Conservation (phyloP, 2,797 vertebrate genomes). For the Cygnus olor region DNA sequence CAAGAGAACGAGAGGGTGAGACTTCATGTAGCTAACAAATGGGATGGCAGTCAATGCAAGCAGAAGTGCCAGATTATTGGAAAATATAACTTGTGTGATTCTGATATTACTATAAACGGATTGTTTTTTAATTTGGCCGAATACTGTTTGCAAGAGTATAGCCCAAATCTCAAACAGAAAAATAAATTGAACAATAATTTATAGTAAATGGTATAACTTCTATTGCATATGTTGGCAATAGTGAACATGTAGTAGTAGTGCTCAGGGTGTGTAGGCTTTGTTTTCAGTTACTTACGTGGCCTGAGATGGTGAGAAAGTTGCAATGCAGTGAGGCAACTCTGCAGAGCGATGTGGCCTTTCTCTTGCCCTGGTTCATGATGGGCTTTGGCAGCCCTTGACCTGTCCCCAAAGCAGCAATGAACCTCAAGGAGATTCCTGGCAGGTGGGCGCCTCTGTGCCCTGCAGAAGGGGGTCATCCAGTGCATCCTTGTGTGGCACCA, state of each 20-base stretch:
- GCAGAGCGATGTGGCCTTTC: neutral
- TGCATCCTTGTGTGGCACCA: neutral
- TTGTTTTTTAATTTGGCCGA: too few species aligned
- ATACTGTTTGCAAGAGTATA: neutral
- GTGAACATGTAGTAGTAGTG: neutral
- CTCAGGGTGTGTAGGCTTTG: neutral
- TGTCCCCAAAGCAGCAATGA: neutral
- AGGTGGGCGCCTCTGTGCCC: neutral
- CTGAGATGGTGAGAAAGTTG: neutral
- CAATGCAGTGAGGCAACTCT: neutral
- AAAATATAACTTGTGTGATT: neutral
- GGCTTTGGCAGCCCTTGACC: neutral
- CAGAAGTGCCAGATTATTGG: too few species aligned
- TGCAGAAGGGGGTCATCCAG: neutral
- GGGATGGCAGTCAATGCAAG: neutral
- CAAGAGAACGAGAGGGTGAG: too few species aligned
- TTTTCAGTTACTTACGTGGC: neutral
- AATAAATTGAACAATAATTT: neutral
- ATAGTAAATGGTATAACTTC: too few species aligned
- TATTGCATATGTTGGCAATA: neutral
- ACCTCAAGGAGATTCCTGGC: neutral
- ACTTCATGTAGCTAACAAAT: neutral
- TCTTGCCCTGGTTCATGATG: neutral
- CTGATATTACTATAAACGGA: too few species aligned
- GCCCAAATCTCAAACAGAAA: too few species aligned